phyloP scores from a whole-genome alignment of 2,888 invertebrate genomes.

The Silvanus unidentatus region DNA sequence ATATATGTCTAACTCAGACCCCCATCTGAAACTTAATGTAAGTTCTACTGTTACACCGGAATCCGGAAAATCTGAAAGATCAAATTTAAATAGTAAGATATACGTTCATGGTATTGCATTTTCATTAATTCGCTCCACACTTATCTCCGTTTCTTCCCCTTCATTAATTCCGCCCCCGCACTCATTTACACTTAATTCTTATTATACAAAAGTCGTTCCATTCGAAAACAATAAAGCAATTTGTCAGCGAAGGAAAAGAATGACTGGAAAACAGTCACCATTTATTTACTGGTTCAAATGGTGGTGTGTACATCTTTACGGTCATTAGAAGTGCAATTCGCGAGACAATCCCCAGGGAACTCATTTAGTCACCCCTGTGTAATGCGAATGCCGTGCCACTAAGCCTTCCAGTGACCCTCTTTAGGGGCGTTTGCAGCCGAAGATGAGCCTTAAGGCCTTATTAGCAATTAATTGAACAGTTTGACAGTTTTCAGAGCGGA shows the following conservation, averaged over 20 bases:
- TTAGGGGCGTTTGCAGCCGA: too few species aligned
- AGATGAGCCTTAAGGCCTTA: too few species aligned
- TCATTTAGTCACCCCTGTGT: conserved; percentile 6
- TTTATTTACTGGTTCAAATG: conserved; percentile 5
- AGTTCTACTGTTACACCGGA: not conserved
- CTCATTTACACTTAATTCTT: not conserved
- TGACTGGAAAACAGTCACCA: not conserved
- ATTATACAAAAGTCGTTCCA: not conserved
- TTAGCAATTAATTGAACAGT: too few species aligned
- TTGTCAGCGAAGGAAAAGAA: too few species aligned
- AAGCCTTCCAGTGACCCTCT: not conserved
- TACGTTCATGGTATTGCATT: too few species aligned
- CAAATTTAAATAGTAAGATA: not conserved
- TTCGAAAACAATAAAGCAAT: conserved; percentile 4
- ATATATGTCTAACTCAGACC: not conserved
- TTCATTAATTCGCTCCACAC: too few species aligned
- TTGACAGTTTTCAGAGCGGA: too few species aligned
- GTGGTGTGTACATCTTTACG: conserved; percentile 12
- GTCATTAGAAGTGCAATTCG: conserved; percentile 14
- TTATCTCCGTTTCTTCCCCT: too few species aligned
- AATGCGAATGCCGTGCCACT: not conserved
- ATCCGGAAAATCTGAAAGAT: not conserved
- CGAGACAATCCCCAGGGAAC: conserved; percentile 7
- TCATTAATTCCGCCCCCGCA: too few species aligned
- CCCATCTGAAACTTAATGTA: not conserved